These are phyloP conservation scores for Boloria selene DNA, from an alignment of 2,888 invertebrate species.

Conservation along the genomic window DNA sequence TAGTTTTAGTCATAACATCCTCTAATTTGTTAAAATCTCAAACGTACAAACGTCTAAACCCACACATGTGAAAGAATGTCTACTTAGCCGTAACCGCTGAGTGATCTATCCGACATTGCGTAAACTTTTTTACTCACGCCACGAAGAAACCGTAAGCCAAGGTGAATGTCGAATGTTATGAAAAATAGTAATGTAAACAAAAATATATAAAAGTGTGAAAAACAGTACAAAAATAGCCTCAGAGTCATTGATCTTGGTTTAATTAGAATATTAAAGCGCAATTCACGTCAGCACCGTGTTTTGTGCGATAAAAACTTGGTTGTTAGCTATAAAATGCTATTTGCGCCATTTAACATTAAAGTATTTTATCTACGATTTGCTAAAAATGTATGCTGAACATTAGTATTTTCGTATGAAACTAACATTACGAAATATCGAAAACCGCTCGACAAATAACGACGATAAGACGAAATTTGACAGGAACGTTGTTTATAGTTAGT, in stretches of 20 bases:
- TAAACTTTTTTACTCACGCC: conserved; percentile 12
- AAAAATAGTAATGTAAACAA: neutral
- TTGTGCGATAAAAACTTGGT: conserved; percentile 21
- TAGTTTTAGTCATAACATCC: too few relatives aligned
- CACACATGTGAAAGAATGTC: neutral
- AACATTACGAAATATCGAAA: neutral
- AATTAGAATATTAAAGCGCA: conserved; percentile 24
- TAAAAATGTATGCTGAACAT: too few relatives aligned
- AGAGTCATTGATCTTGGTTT: conserved; percentile 28
- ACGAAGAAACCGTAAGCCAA: conserved; percentile 11
- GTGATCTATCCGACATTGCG: conserved; percentile 15
- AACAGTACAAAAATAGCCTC: conserved; percentile 20
- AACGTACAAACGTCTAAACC: neutral
- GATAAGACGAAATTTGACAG: too few relatives aligned
- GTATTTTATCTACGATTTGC: too few relatives aligned
- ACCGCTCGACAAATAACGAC: too few relatives aligned
- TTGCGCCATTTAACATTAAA: conserved; percentile 17
- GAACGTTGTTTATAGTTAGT: too few relatives aligned
- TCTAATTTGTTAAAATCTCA: too few relatives aligned
- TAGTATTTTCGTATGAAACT: neutral
- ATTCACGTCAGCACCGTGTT: conserved; percentile 26
- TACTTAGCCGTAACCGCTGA: conserved; percentile 16
- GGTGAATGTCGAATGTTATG: conserved; percentile 12
- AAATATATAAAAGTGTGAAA: conserved; percentile 11
- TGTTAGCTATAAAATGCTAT: conserved; percentile 29